Conservation (phyloP, 2,113 vertebrate species). For the Podarcis cretensis region DNA sequence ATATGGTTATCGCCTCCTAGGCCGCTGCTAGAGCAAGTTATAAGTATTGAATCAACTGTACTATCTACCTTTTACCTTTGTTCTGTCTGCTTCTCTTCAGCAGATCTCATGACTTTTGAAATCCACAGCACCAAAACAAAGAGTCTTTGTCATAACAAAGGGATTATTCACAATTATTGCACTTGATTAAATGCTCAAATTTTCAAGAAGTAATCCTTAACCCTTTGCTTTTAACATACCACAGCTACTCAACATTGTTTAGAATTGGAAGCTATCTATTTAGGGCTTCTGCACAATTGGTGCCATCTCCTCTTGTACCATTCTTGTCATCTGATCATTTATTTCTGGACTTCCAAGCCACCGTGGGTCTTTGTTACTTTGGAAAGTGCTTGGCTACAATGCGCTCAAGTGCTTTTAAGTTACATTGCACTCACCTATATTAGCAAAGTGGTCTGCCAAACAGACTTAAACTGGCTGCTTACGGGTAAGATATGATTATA, state of each 20-base stretch:
- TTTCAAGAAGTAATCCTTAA: not conserved
- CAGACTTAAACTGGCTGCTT: not conserved
- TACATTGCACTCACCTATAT: not conserved
- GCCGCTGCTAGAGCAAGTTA: not conserved
- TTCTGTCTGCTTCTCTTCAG: not conserved
- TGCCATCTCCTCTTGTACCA: not conserved
- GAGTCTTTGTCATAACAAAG: slow-evolving; percentile 7
- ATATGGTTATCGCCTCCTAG: not conserved
- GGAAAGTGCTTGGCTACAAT: not conserved
- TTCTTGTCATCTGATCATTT: not conserved
- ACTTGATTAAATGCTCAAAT: not conserved
- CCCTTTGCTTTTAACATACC: not conserved
- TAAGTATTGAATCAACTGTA: not conserved
- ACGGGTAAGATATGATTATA: not conserved
- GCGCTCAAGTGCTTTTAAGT: not conserved
- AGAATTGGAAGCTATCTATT: not conserved
- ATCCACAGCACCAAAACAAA: not conserved
- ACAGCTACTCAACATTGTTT: not conserved
- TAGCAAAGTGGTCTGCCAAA: not conserved
- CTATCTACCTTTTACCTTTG: not conserved
- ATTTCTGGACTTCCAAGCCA: not conserved
- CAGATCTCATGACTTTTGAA: not conserved
- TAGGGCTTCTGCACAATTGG: not conserved
- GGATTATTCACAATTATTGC: not conserved
- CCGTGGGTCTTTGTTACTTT: not conserved